A percentile compares a stretch with the other conserved stretches of the same genome.
Evolutionary conservation across 2,113 vertebrate species (phyloP).

Genomic region (Apteryx owenii): DNA sequence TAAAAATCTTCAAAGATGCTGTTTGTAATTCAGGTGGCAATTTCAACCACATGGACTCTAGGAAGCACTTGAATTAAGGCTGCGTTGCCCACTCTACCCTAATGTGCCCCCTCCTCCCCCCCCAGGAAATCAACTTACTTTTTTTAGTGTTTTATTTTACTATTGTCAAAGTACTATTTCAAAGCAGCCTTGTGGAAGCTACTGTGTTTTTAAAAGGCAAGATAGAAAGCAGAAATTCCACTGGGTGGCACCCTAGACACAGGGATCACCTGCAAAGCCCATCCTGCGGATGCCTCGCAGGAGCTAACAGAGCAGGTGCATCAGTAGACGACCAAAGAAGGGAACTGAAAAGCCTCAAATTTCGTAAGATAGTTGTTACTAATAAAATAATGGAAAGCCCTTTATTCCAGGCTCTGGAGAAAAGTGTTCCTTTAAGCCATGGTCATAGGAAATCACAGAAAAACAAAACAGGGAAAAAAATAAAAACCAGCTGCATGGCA

Average conservation of each 20-base stretch:
- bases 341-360: background rate
- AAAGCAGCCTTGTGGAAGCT: background rate
- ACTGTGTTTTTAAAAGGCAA: background rate
- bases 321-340: background rate
- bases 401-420: background rate
- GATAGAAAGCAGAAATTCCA: background rate
- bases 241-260: background rate
- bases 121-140: background rate
- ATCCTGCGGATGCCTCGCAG: background rate
- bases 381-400: background rate
- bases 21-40: background rate
- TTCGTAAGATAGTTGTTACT: background rate
- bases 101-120: fast-evolving
- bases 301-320: no score
- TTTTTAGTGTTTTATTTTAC: background rate
- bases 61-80: fast-evolving
- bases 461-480: background rate
- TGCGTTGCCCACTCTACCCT: background rate
- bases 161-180: background rate
- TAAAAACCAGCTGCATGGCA: background rate
- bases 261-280: background rate
- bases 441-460: no score
- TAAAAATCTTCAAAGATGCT: background rate
- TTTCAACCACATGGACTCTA: fast-evolving
- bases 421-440: background rate